These are phyloP conservation scores for Onychomys leucogaster DNA, from an alignment of 2,797 vertebrate genomes.

Conservation along the genomic window DNA sequence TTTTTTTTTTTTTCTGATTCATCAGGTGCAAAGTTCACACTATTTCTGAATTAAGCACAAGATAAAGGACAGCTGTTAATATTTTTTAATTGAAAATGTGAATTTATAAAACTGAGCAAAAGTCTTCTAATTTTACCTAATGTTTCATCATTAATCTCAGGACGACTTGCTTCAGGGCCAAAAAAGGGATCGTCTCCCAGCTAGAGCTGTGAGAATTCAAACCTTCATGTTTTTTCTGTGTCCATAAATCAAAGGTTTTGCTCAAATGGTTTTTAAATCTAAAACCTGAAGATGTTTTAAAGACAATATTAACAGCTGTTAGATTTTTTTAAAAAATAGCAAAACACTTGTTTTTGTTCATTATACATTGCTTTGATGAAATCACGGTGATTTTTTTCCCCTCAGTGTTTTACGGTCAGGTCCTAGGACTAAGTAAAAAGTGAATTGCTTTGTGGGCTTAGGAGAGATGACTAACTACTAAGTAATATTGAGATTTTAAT, in stretches of 20 bases:
- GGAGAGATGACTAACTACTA: slow-evolving; percentile 23
- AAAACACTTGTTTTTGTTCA: slow-evolving; percentile 62
- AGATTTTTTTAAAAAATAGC: slow-evolving; percentile 23
- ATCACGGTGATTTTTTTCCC: slow-evolving; percentile 42
- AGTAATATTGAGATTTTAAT: not conserved
- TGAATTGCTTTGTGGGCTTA: slow-evolving; percentile 30
- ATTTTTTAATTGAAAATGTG: slow-evolving; percentile 83
- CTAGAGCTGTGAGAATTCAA: slow-evolving; percentile 83
- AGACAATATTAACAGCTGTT: slow-evolving; percentile 82
- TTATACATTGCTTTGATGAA: slow-evolving; percentile 61
- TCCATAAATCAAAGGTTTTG: slow-evolving; percentile 61
- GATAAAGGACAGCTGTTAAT: slow-evolving; percentile 86
- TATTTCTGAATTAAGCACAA: slow-evolving; percentile 82
- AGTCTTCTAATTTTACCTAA: slow-evolving; percentile 85
- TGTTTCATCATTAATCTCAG: slow-evolving; percentile 88
- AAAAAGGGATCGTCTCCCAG: slow-evolving; percentile 85
- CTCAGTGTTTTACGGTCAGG: slow-evolving; percentile 44
- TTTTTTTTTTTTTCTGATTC: slow-evolving; percentile 70
- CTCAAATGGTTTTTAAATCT: slow-evolving; percentile 59
- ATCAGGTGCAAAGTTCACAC: slow-evolving; percentile 79
- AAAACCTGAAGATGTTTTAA: slow-evolving; percentile 57
- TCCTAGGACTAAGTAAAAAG: slow-evolving; percentile 46
- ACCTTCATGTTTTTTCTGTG: slow-evolving; percentile 71
- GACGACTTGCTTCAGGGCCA: slow-evolving; percentile 88
- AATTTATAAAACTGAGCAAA: slow-evolving; percentile 82